phyloP scores from a whole-genome alignment of 2,113 vertebrate genomes.

The Eira barbara region DNA sequence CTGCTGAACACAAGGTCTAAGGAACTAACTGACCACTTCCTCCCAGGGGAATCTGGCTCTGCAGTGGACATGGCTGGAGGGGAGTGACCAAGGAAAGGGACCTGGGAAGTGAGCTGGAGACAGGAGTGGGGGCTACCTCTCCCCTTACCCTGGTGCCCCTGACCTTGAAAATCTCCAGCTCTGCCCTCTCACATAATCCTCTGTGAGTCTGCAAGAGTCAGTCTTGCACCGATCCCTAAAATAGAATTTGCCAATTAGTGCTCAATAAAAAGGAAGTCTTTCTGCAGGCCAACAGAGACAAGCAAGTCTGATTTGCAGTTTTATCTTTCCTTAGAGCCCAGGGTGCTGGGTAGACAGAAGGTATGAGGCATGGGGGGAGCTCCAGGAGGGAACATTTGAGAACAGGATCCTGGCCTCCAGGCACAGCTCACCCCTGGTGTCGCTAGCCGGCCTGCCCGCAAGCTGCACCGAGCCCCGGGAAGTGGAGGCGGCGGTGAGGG shows the following conservation, averaged over 20 bases:
- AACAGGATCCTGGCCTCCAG: neutral
- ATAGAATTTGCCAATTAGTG: neutral
- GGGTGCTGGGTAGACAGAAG: neutral
- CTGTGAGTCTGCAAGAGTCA: neutral
- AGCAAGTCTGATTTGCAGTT: neutral
- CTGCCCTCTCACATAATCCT: neutral
- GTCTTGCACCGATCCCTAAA: neutral
- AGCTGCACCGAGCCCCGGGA: neutral
- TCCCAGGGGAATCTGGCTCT: neutral
- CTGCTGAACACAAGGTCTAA: neutral
- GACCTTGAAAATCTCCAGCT: neutral
- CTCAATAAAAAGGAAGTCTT: neutral
- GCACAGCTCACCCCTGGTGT: neutral
- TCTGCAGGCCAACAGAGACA: neutral
- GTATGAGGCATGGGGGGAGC: neutral
- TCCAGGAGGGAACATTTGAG: neutral
- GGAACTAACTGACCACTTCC: neutral
- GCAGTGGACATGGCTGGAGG: neutral
- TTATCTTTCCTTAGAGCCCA: neutral
- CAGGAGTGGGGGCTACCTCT: neutral
- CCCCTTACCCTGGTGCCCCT: neutral
- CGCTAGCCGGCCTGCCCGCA: rapidly evolving
- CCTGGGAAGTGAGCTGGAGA: rapidly evolving
- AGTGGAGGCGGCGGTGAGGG: rapidly evolving
- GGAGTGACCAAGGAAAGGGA: too few species aligned